Conservation (phyloP, 2,888 invertebrate genomes). For the Falcaria lacertinaria region DNA sequence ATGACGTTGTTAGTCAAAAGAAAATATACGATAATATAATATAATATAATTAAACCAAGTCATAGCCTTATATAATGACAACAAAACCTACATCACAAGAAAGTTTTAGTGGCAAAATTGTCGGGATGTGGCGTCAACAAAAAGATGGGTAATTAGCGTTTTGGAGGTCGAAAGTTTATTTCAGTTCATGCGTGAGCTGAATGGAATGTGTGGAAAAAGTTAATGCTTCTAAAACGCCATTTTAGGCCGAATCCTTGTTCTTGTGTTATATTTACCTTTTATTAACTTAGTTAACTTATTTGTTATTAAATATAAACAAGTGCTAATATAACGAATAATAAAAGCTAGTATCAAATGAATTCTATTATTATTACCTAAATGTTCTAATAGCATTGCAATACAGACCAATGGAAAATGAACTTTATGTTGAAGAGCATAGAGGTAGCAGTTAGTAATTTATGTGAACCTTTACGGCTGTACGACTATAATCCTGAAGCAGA, state of each 20-base stretch:
- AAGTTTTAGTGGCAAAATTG: constrained; percentile 29
- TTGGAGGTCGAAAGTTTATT: constrained; percentile 36
- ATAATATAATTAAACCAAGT: neutral
- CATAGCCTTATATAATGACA: constrained; percentile 7
- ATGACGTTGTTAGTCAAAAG: too few species aligned
- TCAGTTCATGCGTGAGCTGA: constrained; percentile 34
- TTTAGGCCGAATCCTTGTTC: neutral
- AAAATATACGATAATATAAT: too few species aligned
- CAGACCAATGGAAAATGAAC: too few species aligned
- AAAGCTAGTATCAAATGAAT: too few species aligned
- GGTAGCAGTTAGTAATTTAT: too few species aligned
- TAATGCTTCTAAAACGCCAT: constrained; percentile 3
- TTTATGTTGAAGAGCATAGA: too few species aligned
- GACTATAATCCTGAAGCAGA: too few species aligned
- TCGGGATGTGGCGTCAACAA: constrained; percentile 38
- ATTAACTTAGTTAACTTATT: neutral
- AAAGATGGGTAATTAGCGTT: constrained; percentile 58
- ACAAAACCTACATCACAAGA: constrained; percentile 17
- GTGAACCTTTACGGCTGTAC: too few species aligned
- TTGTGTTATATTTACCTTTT: neutral
- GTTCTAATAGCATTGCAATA: too few species aligned
- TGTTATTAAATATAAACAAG: too few species aligned
- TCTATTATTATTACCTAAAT: too few species aligned
- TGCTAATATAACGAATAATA: too few species aligned
- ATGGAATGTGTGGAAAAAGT: constrained; percentile 21